A percentile compares a stretch with the other conserved stretches of the same genome.
phyloP scores from a whole-genome alignment of 2,797 vertebrate genomes.

The Morelia viridis region DNA sequence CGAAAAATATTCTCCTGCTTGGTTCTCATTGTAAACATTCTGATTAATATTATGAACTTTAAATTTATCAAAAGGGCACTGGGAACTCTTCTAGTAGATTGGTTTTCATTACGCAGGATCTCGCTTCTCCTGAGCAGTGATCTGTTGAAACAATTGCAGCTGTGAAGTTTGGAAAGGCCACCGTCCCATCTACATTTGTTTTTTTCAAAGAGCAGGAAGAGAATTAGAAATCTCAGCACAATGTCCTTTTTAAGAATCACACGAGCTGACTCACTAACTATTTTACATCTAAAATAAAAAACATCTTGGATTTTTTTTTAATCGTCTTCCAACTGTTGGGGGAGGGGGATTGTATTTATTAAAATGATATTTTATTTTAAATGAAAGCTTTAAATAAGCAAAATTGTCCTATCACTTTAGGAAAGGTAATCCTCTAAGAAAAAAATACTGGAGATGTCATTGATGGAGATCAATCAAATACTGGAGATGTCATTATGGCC shows the following conservation, averaged over 20 bases:
- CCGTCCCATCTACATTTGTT: conserved; percentile 69
- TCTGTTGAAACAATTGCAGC: conserved; percentile 74
- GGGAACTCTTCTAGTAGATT: conserved; percentile 60
- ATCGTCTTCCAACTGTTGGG: conserved; percentile 28
- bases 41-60: conserved; percentile 74
- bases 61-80: conserved; percentile 67
- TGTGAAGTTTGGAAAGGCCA: conserved; percentile 73
- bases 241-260: conserved; percentile 53
- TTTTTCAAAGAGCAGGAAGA: conserved; percentile 68
- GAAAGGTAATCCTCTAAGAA: neutral
- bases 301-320: conserved; percentile 54
- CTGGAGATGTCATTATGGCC: no score
- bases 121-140: conserved; percentile 73
- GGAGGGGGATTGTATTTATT: neutral
- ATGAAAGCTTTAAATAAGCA: neutral
- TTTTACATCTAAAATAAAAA: conserved; percentile 64
- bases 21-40: conserved; percentile 60
- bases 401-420: neutral
- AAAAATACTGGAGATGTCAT: neutral
- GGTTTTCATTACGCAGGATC: conserved; percentile 70
- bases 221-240: conserved; percentile 65
- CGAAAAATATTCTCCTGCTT: conserved; percentile 45
- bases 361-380: neutral
- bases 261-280: conserved; percentile 56
- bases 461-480: no score